phyloP scores from a whole-genome alignment of 2,797 vertebrate genomes.

The Xiphophorus birchmanni region DNA sequence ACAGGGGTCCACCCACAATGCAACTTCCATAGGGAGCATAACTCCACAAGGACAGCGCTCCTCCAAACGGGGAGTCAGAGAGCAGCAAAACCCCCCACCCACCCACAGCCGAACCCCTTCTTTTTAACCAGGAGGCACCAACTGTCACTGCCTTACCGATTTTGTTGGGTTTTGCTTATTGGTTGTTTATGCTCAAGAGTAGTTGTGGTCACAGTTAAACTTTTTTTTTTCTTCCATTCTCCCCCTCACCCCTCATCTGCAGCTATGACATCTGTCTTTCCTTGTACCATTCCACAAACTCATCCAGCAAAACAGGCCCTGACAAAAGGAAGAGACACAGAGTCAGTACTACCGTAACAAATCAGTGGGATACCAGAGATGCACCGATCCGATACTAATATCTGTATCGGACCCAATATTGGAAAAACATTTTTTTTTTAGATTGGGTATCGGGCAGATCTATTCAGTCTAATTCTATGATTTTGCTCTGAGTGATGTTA shows the following conservation, averaged over 20 bases:
- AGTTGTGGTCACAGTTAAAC: constrained; percentile 88
- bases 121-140: constrained; percentile 67
- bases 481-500: no score
- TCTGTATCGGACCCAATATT: no score
- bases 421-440: no score
- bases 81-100: constrained; percentile 65
- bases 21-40: constrained; percentile 85
- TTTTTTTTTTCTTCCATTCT: constrained; percentile 37
- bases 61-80: constrained; percentile 52
- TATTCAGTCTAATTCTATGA: no score
- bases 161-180: constrained; percentile 74
- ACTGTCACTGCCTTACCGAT: constrained; percentile 66
- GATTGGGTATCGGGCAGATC: no score
- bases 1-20: constrained; percentile 83
- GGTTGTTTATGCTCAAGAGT: constrained; percentile 81
- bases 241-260: constrained; percentile 56
- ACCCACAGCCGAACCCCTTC: constrained; percentile 54
- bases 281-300: constrained; percentile 99
- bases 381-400: no score
- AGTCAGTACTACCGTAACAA: not conserved
- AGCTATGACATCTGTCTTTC: constrained; percentile 97
- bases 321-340: constrained; percentile 51
- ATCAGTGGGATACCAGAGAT: not conserved
- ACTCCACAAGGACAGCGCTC: constrained; percentile 70
- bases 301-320: constrained; percentile 99